Percentiles rank a stretch among this genome's conserved stretches.
phyloP scores from a whole-genome alignment of 2,888 invertebrate genomes.

The Brachyptera risi region DNA sequence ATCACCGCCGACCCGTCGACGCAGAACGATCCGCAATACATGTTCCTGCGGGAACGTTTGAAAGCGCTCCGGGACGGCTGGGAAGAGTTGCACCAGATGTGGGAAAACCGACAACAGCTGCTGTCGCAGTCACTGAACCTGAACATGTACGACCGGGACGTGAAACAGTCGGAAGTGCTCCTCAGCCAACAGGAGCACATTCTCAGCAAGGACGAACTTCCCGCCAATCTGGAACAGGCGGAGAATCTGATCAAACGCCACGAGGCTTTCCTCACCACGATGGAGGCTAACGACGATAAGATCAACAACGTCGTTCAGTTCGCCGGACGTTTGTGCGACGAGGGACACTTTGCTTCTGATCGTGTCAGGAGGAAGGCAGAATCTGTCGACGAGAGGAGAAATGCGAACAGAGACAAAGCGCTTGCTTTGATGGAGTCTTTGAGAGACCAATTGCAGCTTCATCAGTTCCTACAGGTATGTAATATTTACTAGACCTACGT shows the following conservation, averaged over 20 bases:
- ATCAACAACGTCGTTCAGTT: slow-evolving; percentile 95
- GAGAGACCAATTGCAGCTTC: slow-evolving; percentile 89
- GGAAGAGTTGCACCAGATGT: slow-evolving; percentile 99
- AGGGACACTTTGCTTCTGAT: slow-evolving; percentile 93
- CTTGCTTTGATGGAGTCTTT: slow-evolving; percentile 87
- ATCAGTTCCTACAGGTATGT: slow-evolving; percentile 75
- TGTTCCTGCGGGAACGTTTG: slow-evolving; percentile 97
- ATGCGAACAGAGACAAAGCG: slow-evolving; percentile 87
- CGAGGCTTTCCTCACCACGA: slow-evolving; percentile 97
- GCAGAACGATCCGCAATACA: slow-evolving; percentile 97
- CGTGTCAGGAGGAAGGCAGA: slow-evolving; percentile 96
- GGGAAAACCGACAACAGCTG: slow-evolving; percentile 95
- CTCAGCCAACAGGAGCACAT: slow-evolving; percentile 98
- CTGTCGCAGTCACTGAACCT: slow-evolving; percentile 92
- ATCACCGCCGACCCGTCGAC: slow-evolving; percentile 83
- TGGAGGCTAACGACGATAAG: slow-evolving; percentile 99
- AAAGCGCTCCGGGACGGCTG: slow-evolving; percentile 98
- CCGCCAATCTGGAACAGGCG: slow-evolving; percentile 88
- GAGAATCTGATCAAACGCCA: slow-evolving; percentile 96
- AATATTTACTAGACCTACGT: too few species aligned
- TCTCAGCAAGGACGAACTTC: slow-evolving; percentile 84
- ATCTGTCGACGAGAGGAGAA: slow-evolving; percentile 84
- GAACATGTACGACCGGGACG: slow-evolving; percentile 94
- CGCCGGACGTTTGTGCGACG: slow-evolving; percentile 84
- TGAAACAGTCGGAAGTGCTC: slow-evolving; percentile 94